Conservation (phyloP, 2,888 invertebrate genomes). For the Acrocyrtus sp. region DNA sequence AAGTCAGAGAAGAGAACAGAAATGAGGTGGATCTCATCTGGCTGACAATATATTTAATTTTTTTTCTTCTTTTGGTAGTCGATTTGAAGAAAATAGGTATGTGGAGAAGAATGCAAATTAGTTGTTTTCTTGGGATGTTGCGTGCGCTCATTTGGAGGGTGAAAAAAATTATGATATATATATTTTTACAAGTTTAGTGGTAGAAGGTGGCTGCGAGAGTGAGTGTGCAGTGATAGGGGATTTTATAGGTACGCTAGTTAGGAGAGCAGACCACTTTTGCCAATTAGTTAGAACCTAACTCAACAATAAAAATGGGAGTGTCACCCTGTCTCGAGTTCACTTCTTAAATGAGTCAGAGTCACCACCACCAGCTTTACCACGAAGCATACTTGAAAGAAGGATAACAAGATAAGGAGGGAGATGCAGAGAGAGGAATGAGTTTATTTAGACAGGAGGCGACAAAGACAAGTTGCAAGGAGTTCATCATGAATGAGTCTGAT, state of each 20-base stretch:
- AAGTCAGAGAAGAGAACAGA: too few species aligned
- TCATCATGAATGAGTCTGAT: not conserved
- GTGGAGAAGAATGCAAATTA: conserved; percentile 43
- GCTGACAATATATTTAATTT: too few species aligned
- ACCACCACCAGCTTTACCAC: not conserved
- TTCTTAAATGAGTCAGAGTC: conserved; percentile 22
- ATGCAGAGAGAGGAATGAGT: not conserved
- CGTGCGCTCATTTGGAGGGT: conserved; percentile 27
- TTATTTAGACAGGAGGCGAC: not conserved
- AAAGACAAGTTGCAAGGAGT: conserved; percentile 1
- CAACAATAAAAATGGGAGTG: conserved; percentile 42
- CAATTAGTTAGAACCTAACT: conserved; percentile 41
- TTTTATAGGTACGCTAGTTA: too few species aligned
- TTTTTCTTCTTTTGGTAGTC: too few species aligned
- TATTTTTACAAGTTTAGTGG: too few species aligned
- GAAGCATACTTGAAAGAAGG: not conserved
- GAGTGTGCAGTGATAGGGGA: too few species aligned
- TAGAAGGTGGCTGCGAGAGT: not conserved
- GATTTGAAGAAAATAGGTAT: too few species aligned
- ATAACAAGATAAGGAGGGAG: too few species aligned
- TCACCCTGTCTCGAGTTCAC: conserved; percentile 19
- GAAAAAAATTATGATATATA: too few species aligned
- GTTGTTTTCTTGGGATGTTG: conserved; percentile 24
- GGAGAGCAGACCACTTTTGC: conserved; percentile 8
- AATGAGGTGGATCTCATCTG: too few species aligned